A percentile compares a stretch with the other conserved stretches of the same genome.
phyloP scores from a whole-genome alignment of 1,140 invertebrate genomes.

The Zaprionus ghesquierei region DNA sequence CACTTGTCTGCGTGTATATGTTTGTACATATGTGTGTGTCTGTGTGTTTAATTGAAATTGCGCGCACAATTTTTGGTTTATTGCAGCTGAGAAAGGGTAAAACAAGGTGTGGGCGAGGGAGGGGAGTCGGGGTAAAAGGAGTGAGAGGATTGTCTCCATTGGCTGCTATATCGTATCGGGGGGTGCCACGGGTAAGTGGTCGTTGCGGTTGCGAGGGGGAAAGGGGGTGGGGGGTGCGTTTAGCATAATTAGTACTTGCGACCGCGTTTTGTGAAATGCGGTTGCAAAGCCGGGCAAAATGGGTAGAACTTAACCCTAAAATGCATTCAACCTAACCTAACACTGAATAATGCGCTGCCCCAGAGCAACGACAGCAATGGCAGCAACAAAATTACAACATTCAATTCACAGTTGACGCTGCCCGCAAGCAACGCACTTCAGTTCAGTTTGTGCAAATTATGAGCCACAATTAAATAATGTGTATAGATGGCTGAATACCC shows the following conservation, averaged over 20 bases:
- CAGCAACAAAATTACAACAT: constrained; percentile 13
- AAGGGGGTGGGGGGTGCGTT: constrained; percentile 39
- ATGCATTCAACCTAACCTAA: constrained; percentile 15
- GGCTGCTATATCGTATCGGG: constrained; percentile 1
- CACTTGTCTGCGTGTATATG: background rate
- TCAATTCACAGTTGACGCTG: background rate
- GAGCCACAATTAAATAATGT: background rate
- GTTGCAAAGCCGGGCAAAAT: constrained; percentile 28
- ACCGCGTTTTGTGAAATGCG: constrained; percentile 73
- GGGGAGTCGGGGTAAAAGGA: background rate
- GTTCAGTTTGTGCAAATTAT: background rate
- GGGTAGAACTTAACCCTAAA: constrained; percentile 6
- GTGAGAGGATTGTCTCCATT: constrained; percentile 14
- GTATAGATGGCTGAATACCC: background rate
- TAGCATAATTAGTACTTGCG: constrained; percentile 75
- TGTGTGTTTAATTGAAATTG: constrained; percentile 73
- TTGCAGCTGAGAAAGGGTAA: constrained; percentile 17
- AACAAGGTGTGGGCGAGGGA: background rate
- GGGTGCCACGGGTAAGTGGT: constrained; percentile 65
- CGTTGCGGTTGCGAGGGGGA: constrained; percentile 57
- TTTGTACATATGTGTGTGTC: constrained; percentile 13
- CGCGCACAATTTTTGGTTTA: constrained; percentile 68
- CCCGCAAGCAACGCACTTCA: background rate
- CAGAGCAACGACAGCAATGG: background rate
- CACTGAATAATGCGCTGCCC: background rate